A percentile compares a stretch with the other conserved stretches of the same genome.
Conservation (phyloP, 2,797 vertebrate species). For the Myripristis murdjan region DNA sequence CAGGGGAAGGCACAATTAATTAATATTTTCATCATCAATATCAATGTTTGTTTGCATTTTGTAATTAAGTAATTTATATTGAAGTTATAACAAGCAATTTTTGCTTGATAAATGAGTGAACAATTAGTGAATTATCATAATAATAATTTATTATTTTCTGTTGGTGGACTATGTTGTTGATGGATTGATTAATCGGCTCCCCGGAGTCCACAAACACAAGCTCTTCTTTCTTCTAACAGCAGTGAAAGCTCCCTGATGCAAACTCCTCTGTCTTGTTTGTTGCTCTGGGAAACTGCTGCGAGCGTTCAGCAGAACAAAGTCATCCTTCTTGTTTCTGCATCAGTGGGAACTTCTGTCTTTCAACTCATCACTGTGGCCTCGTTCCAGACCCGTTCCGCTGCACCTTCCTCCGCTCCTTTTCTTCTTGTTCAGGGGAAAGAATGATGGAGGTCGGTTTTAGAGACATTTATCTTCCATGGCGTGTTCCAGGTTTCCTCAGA, state of each 20-base stretch:
- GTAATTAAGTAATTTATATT: no score
- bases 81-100: no score
- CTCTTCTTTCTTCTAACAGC: slow-evolving; percentile 6
- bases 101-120: no score
- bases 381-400: slow-evolving; percentile 44
- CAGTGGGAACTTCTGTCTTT: slow-evolving; percentile 48
- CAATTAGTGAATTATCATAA: no score
- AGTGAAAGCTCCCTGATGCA: slow-evolving; percentile 1
- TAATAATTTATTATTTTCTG: no score
- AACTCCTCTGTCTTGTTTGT: background rate
- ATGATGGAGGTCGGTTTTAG: slow-evolving; percentile 46
- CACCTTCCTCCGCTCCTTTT: slow-evolving; percentile 50
- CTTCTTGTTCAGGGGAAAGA: slow-evolving; percentile 43
- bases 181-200: no score
- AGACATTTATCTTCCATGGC: slow-evolving; percentile 65
- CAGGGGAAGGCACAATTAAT: no score
- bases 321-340: slow-evolving; percentile 15
- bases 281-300: no score
- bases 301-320: slow-evolving; percentile 18
- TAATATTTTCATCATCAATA: no score
- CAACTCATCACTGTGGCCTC: slow-evolving; percentile 56
- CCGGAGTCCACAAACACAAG: background rate
- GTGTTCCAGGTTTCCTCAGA: slow-evolving; percentile 72
- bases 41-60: no score
- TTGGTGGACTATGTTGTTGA: no score